These are phyloP conservation scores for Crotalus viridis DNA, from an alignment of 2,113 vertebrate genomes.

Conservation along the genomic window DNA sequence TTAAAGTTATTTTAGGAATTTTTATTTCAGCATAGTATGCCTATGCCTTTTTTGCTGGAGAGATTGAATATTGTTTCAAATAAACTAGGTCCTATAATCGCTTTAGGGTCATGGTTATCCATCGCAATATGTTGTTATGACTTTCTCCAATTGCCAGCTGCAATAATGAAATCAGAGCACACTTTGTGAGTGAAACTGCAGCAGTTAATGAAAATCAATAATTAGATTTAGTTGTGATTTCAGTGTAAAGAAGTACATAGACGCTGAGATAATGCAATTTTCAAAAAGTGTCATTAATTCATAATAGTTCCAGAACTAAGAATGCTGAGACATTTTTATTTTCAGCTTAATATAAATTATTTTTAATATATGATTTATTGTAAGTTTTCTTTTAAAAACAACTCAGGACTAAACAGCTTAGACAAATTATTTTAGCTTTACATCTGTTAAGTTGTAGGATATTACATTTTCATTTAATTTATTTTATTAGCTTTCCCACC, in stretches of 20 bases:
- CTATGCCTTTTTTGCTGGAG: neutral
- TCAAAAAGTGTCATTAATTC: neutral
- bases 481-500: neutral
- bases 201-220: constrained; percentile 3
- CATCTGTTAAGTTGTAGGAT: neutral
- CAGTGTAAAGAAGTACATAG: neutral
- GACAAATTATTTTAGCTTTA: neutral
- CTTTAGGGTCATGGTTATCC: neutral
- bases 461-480: neutral
- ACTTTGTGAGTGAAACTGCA: constrained; percentile 17
- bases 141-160: neutral
- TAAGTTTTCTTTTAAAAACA: neutral
- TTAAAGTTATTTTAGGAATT: neutral
- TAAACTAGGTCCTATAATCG: neutral
- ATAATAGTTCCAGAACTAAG: neutral
- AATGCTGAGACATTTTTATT: neutral
- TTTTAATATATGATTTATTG: neutral
- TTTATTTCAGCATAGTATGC: neutral
- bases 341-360: neutral
- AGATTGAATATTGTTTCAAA: neutral
- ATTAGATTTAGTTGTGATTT: neutral
- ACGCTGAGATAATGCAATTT: neutral
- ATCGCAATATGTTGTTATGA: neutral
- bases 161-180: constrained; percentile 2
- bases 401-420: neutral